Conservation (phyloP, 2,888 invertebrate species). For the Auanema sp. region DNA sequence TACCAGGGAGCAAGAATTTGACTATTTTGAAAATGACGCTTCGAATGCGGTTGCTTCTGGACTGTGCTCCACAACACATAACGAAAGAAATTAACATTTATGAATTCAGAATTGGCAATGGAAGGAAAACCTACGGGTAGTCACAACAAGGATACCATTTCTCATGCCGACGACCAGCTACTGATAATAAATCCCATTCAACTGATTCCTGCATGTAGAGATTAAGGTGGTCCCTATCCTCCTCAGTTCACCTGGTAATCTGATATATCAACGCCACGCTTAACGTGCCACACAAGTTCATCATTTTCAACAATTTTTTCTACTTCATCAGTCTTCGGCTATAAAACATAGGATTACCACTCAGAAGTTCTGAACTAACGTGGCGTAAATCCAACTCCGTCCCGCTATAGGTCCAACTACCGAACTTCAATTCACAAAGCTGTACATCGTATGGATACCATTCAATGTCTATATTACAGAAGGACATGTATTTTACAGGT, state of each 20-base stretch:
- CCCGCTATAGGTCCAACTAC: slow-evolving; percentile 62
- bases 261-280: slow-evolving; percentile 55
- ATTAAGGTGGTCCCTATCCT: not conserved
- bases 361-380: slow-evolving; percentile 31
- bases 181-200: slow-evolving; percentile 61
- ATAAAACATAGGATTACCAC: slow-evolving; percentile 6
- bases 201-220: slow-evolving; percentile 50
- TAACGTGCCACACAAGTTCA: slow-evolving; percentile 38
- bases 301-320: slow-evolving; percentile 25
- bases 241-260: slow-evolving; percentile 40
- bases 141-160: slow-evolving; percentile 62
- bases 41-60: not conserved
- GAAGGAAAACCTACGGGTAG: slow-evolving; percentile 49
- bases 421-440: slow-evolving; percentile 61
- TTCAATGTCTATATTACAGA: slow-evolving; percentile 62
- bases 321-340: slow-evolving; percentile 44
- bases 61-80: not conserved
- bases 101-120: not conserved
- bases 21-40: no score
- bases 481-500: slow-evolving; percentile 60
- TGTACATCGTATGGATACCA: slow-evolving; percentile 63
- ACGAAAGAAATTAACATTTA: not conserved
- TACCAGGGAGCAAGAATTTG: not conserved
- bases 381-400: slow-evolving; percentile 60
- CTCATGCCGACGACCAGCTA: slow-evolving; percentile 75